Base-by-base conservation (phyloP, 37 sponge, comb jelly and placozoan genomes). In the Ephydatia muelleri region DNA sequence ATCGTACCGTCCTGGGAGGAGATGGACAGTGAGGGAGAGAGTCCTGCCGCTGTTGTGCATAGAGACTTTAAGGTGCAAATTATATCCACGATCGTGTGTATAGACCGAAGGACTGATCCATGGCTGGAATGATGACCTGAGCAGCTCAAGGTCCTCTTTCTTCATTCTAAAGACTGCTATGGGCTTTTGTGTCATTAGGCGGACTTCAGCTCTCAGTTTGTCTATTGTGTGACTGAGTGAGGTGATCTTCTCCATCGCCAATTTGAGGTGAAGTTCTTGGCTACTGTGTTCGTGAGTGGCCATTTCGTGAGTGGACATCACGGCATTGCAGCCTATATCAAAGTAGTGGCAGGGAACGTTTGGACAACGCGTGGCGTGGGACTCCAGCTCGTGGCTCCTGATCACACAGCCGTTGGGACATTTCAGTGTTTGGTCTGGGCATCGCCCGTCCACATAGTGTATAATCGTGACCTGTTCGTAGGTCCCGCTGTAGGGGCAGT, bases 381-480 rank as follows among this genome's bases (percentile, higher is more conserved):
- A 57, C 38, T 85, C 72, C n/a, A 30, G 69, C 48, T 27, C 47
- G 38, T 85, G 86, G 36, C 57, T 70, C 19, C 16, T 32, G 23
- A 85, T 13, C 21, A 72, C 72, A 34, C 69, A 38, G 30, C 19
- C 65, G 28, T 79, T 85, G 49, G 86, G 79, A 37, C 86, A 85
- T 34, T 6, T 43, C 3, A 79, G 48, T 37, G 49, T 40, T 21
- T 79, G 9, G 23, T 57, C 68, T 37, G 69, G 86, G 37, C 86
- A 85, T 13, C 5, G 27, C 29, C 72, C 79, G 26, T 71, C 39
- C 16, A 57, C 57, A 14, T 13, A 57, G 43, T 85, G 86, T 36
- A 64, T 35, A 28, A 71, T 79, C 13, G 71, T 85, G 3, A 70
- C 79, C 57, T 71, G 68, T 27, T 70, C 21, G 65, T 85, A 23